These are phyloP conservation scores for Drosophila aldrichi DNA, from an alignment of 2,888 invertebrate genomes.

Conservation along the genomic window DNA sequence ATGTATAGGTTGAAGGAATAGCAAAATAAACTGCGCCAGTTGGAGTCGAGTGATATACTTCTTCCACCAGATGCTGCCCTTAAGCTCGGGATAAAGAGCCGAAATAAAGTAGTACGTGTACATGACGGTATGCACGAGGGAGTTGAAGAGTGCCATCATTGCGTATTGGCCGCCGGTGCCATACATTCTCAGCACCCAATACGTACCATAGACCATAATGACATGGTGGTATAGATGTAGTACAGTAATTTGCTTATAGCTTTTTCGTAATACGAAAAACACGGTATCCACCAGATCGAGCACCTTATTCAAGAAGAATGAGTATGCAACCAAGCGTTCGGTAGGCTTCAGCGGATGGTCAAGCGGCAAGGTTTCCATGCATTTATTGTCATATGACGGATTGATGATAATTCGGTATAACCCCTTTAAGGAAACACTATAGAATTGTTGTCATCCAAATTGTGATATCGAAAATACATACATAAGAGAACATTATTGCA, in stretches of 20 bases:
- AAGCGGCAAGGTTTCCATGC: slow-evolving; percentile 18
- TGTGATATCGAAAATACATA: slow-evolving; percentile 47
- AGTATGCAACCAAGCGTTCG: slow-evolving; percentile 52
- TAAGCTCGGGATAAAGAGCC: slow-evolving; percentile 85
- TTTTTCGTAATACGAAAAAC: slow-evolving; percentile 95
- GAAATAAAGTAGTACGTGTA: slow-evolving; percentile 86
- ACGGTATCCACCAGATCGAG: slow-evolving; percentile 92
- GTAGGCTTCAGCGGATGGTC: slow-evolving; percentile 19
- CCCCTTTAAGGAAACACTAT: slow-evolving; percentile 3
- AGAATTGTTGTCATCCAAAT: not conserved
- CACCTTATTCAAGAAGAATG: slow-evolving; percentile 86
- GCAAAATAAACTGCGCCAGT: slow-evolving; percentile 88
- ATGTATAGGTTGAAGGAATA: slow-evolving; percentile 87
- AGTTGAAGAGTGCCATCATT: slow-evolving; percentile 85
- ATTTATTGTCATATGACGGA: slow-evolving; percentile 6
- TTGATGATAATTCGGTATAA: not conserved
- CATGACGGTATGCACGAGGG: slow-evolving; percentile 86
- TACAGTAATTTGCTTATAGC: slow-evolving; percentile 93
- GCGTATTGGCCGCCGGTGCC: slow-evolving; percentile 87
- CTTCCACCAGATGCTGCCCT: slow-evolving; percentile 86
- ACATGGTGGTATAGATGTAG: slow-evolving; percentile 95
- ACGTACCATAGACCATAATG: slow-evolving; percentile 89
- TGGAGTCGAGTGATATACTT: slow-evolving; percentile 86
- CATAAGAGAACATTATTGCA: slow-evolving; percentile 85
- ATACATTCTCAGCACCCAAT: slow-evolving; percentile 91